phyloP scores from a whole-genome alignment of 2,888 invertebrate species.

The Hydroisotoma schaefferi region DNA sequence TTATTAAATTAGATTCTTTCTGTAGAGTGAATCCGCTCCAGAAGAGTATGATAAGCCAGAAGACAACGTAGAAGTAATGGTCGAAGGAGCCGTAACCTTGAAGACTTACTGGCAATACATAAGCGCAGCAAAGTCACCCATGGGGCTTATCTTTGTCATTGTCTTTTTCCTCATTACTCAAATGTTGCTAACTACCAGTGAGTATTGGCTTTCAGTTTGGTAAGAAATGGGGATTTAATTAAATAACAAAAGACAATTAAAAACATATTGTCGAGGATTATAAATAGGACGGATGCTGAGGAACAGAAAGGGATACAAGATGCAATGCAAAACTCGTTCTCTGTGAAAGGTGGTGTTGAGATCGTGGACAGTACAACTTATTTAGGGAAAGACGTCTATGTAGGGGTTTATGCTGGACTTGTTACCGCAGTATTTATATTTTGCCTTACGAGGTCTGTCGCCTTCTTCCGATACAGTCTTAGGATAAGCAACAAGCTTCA shows the following conservation, averaged over 20 bases:
- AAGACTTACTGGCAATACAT: constrained; percentile 54
- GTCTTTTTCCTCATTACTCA: constrained; percentile 35
- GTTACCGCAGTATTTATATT: not conserved
- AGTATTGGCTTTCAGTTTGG: constrained; percentile 46
- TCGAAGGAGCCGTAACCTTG: constrained; percentile 40
- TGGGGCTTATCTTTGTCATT: constrained; percentile 31
- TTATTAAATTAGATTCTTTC: not conserved
- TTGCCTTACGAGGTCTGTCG: constrained; percentile 11
- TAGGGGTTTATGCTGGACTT: not conserved
- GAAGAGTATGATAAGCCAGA: constrained; percentile 36
- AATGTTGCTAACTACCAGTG: constrained; percentile 37
- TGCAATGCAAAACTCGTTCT: no score
- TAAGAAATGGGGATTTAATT: constrained; percentile 13
- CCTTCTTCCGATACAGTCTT: constrained; percentile 52
- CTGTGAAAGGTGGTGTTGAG: not conserved
- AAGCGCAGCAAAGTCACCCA: constrained; percentile 29
- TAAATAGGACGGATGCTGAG: constrained; percentile 8
- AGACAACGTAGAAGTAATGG: constrained; percentile 38
- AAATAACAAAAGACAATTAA: not conserved
- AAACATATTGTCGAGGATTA: not conserved
- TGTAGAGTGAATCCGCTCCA: constrained; percentile 4
- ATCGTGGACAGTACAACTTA: not conserved
- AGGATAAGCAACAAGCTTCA: constrained; percentile 54
- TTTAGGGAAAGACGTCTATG: not conserved
- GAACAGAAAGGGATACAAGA: not conserved